phyloP scores from a whole-genome alignment of 2,888 invertebrate species.

The Epistrophe grossulariae region DNA sequence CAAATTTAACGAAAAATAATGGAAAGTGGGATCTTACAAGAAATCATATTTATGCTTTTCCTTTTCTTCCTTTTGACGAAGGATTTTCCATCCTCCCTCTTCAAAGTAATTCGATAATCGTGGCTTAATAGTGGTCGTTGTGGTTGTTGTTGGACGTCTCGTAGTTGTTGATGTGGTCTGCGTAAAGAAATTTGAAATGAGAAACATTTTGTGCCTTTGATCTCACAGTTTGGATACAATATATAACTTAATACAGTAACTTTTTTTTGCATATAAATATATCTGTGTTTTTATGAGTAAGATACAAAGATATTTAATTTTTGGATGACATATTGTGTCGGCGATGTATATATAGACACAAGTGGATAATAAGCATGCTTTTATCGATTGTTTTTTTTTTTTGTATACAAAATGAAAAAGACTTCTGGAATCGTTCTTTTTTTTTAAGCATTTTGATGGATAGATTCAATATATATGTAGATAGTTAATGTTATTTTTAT shows the following conservation, averaged over 20 bases:
- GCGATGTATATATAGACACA: slow-evolving; percentile 68
- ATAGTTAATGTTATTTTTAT: slow-evolving; percentile 33
- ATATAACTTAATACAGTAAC: no score
- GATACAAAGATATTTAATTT: slow-evolving; percentile 47
- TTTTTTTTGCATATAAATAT: slow-evolving; percentile 16
- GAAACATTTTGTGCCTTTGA: slow-evolving; percentile 52
- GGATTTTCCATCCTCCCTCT: slow-evolving; percentile 83
- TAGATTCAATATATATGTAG: slow-evolving; percentile 21
- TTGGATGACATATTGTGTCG: slow-evolving; percentile 45
- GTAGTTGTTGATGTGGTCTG: slow-evolving; percentile 79
- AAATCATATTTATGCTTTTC: slow-evolving; percentile 83
- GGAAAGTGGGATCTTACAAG: slow-evolving; percentile 79
- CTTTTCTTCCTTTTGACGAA: slow-evolving; percentile 83
- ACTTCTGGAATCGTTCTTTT: slow-evolving; percentile 54
- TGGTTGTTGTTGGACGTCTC: slow-evolving; percentile 80
- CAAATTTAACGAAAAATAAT: background rate
- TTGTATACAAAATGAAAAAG: slow-evolving; percentile 70
- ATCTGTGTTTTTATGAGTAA: slow-evolving; percentile 40
- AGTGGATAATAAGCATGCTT: slow-evolving; percentile 71
- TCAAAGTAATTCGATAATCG: slow-evolving; percentile 83
- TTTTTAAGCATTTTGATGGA: slow-evolving; percentile 56
- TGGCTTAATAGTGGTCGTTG: slow-evolving; percentile 80
- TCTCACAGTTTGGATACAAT: slow-evolving; percentile 52
- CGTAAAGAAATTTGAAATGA: slow-evolving; percentile 62
- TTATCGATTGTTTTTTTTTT: slow-evolving; percentile 64